Evolutionary conservation across 1,140 invertebrate species (phyloP).

Genomic region (Drosophila oshimai): DNA sequence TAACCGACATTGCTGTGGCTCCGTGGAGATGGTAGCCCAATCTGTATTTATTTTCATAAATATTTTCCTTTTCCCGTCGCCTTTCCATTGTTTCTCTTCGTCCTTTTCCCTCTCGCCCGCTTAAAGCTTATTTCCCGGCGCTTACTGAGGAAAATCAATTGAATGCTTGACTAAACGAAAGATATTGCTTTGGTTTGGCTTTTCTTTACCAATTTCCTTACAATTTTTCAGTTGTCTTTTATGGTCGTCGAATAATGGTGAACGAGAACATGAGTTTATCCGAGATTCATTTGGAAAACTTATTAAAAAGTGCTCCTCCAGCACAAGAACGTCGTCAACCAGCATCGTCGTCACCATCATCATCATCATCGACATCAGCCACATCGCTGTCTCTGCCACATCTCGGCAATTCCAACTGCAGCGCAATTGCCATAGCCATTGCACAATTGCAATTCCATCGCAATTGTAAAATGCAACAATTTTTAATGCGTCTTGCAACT

Average conservation of each 20-base stretch:
- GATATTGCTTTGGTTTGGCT: slow-evolving; percentile 39
- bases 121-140: slow-evolving; percentile 36
- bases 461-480: slow-evolving; percentile 76
- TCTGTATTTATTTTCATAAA: slow-evolving; percentile 49
- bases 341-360: not conserved
- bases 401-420: slow-evolving; percentile 46
- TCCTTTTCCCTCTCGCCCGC: not conserved
- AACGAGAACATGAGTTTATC: slow-evolving; percentile 15
- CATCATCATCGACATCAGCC: slow-evolving; percentile 4
- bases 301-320: slow-evolving; percentile 56
- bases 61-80: slow-evolving; percentile 22
- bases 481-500: slow-evolving; percentile 75
- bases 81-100: slow-evolving; percentile 6
- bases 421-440: slow-evolving; percentile 50
- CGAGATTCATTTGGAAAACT: slow-evolving; percentile 45
- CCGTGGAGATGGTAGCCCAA: not conserved
- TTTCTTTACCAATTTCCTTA: slow-evolving; percentile 36
- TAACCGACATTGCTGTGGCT: slow-evolving; percentile 32
- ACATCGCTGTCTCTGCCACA: slow-evolving; percentile 26
- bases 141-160: slow-evolving; percentile 42
- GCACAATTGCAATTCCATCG: slow-evolving; percentile 53
- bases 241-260: not conserved
- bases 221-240: slow-evolving; percentile 18
- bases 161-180: slow-evolving; percentile 48
- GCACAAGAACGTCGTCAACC: slow-evolving; percentile 4